Percentiles rank a stretch among this genome's conserved stretches.
phyloP scores from a whole-genome alignment of 1,140 invertebrate genomes.

The Sipha flava region DNA sequence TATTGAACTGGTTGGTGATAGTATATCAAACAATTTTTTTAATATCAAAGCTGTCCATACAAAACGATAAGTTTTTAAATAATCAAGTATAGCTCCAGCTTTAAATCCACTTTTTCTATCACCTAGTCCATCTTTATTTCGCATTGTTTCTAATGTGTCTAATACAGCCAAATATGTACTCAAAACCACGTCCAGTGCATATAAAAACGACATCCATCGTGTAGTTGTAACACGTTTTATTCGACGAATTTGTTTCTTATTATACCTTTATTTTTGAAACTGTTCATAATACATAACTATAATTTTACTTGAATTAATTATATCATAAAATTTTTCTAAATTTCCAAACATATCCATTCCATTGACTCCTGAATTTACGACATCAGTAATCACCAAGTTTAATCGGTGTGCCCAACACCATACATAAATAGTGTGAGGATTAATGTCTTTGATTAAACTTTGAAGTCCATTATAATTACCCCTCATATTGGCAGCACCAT shows the following conservation, averaged over 20 bases:
- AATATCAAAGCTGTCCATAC: neutral
- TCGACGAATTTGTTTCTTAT: neutral
- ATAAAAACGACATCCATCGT: neutral
- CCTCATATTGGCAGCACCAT: neutral
- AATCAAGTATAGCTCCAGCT: neutral
- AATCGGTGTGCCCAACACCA: neutral
- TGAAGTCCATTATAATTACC: neutral
- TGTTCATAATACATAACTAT: neutral
- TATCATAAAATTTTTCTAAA: neutral
- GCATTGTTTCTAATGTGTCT: neutral
- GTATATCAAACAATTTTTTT: neutral
- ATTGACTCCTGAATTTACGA: neutral
- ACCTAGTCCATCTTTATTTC: neutral
- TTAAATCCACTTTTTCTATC: neutral
- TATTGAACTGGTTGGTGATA: neutral
- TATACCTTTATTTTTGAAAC: neutral
- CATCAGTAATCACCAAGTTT: neutral
- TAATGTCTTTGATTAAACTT: neutral
- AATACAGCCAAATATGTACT: neutral
- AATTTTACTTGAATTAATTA: neutral
- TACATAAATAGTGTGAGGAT: neutral
- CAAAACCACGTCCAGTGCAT: neutral
- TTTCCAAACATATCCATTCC: neutral
- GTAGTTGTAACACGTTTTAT: neutral
- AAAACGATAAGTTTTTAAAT: neutral